Conservation (phyloP, 2,113 vertebrate genomes). For the Chlorodrepanis virens region DNA sequence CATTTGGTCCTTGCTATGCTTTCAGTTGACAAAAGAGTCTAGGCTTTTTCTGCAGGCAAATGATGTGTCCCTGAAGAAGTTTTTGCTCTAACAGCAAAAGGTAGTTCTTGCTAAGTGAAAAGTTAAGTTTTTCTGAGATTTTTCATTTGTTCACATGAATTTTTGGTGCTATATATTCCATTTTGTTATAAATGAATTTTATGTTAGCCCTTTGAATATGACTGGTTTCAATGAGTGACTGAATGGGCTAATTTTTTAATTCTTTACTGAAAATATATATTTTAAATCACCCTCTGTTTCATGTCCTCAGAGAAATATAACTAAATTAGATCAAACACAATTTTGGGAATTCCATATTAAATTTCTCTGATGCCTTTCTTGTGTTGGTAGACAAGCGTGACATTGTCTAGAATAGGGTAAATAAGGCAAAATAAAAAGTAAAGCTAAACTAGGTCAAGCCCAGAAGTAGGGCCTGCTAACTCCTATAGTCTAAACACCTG, state of each 20-base stretch:
- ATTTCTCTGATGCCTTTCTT: background rate
- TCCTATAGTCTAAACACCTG: background rate
- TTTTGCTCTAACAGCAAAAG: background rate
- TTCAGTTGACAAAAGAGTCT: background rate
- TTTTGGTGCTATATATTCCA: background rate
- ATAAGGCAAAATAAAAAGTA: background rate
- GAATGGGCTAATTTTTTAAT: background rate
- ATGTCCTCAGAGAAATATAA: background rate
- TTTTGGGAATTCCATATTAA: background rate
- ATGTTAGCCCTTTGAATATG: background rate
- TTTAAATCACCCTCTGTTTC: background rate
- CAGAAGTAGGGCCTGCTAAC: background rate
- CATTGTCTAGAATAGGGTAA: background rate
- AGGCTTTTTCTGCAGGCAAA: background rate
- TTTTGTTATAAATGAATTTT: background rate
- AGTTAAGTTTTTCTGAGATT: background rate
- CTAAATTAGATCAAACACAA: background rate
- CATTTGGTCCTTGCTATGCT: background rate
- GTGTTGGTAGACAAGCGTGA: background rate
- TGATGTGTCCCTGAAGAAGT: background rate
- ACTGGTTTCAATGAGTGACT: background rate
- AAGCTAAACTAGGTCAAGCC: background rate
- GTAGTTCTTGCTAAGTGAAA: background rate
- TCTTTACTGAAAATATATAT: background rate
- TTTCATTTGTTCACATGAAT: background rate